Conservation (phyloP, 2,113 vertebrate genomes). For the Camelus bactrianus region DNA sequence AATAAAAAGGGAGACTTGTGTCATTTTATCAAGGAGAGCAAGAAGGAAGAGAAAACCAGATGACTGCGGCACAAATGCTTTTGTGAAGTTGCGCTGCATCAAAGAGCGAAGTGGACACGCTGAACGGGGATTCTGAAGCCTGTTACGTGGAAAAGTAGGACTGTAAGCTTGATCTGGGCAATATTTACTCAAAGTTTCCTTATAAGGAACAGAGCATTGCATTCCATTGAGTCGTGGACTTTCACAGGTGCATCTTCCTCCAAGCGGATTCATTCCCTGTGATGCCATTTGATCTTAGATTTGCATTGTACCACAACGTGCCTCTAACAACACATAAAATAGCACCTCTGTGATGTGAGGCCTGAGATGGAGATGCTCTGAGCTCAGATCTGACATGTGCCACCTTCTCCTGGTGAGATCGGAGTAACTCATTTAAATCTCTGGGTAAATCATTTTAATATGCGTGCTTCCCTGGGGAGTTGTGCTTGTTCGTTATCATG, state of each 20-base stretch:
- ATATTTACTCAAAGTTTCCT: background rate
- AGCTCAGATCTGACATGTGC: background rate
- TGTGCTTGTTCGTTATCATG: background rate
- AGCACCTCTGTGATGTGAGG: background rate
- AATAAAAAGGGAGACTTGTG: constrained; percentile 25
- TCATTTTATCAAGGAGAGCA: background rate
- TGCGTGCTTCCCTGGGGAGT: background rate
- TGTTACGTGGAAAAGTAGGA: background rate
- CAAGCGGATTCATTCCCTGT: fast-evolving
- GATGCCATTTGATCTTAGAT: too few relatives aligned
- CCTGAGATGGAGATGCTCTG: background rate
- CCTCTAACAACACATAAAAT: background rate
- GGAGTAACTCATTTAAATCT: background rate
- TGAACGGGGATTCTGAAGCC: constrained; percentile 25
- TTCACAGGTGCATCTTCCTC: background rate
- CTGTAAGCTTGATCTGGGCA: background rate
- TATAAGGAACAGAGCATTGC: background rate
- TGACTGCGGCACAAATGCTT: constrained; percentile 72
- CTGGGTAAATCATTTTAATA: constrained; percentile 18
- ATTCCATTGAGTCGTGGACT: background rate
- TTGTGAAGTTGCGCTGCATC: constrained; percentile 76
- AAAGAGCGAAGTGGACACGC: constrained; percentile 62
- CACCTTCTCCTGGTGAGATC: constrained; percentile 19
- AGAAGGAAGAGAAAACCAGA: constrained; percentile 59
- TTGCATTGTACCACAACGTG: background rate